Evolutionary conservation across 2,797 vertebrate species (phyloP), one percentile per base, ranked within the genome.

Genomic region (Erithacus rubecula): DNA sequence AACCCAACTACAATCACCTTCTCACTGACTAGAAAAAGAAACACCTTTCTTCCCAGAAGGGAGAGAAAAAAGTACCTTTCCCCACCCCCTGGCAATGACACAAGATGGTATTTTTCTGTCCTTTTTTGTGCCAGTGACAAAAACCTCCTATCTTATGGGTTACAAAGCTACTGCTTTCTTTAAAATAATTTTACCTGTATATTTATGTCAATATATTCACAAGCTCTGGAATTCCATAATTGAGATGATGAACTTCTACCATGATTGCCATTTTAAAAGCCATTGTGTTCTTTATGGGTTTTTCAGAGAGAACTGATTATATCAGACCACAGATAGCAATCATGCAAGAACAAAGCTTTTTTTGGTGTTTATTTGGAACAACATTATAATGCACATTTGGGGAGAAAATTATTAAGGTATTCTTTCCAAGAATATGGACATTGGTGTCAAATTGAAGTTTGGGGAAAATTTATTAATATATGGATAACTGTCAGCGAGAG

Each of bases 161-260:
- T 90, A 76, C 47, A 90, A 97, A 95, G 13, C 19, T 74, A 64
- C 32, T 43, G 55, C 19, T 30, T 60, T 67, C 49, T 94, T 64
- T 91, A 96, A 94, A 95, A 93, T 96, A 78, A 82, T 64, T 91
- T 86, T 21, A 82, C 10, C 43, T 59, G 44, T 89, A 65, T 62
- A 87, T 92, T 96, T 92, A 89, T 89, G 37, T 47, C 60, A 91
- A 76, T 49, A 71, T 75, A 83, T 64, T 67, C 39, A 87, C 18
- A 75, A 63, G 2, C 13, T 93, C 62, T 74, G 51, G 69, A 90
- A 69, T 36, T 19, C 34, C 84, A 44, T 81, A 71, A 51, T 62
- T 68, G 87, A 80, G 27, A 70, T 52, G 15, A 56, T 52, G 58
- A 47, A 18, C 13, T 77, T 87, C 34, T 52, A 84, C 22, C 65